Evolutionary conservation across 2,113 vertebrate species (phyloP), one percentile per base, ranked within the genome.

Genomic region (Cariama cristata): DNA sequence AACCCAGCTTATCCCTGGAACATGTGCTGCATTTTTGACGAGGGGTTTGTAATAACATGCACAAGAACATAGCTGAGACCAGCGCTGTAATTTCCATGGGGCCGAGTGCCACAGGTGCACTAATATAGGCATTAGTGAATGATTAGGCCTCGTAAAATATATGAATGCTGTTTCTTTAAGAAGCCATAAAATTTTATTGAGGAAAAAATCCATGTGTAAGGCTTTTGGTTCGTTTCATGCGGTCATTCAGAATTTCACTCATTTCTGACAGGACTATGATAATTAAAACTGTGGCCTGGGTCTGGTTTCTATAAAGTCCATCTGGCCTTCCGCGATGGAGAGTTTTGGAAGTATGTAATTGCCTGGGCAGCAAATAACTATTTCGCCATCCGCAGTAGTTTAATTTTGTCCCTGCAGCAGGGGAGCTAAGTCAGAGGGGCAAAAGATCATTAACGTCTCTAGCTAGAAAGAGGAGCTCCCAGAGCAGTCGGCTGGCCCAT

Each of bases 51-150:
- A 95, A 86, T 76, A 95, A 97, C 81, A 52, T 3, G 35, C 91
- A 30, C 32, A 16, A 47, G 91, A 63, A 63, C 30, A 1, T 14
- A 45, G 86, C 85, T 5, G 76, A 76, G 94, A 44, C 80, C 83
- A 3, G 68, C 2, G 88, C 90, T 74, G 93, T 86, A 94, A 94
- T 98, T 96, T 97, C 93, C 95, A 92, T 12, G 94, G 97, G 98
- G 91, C 87, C 71, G 81, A 90, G 92, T 91, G 97, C 97, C 98
- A 97, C 98, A 98, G 98, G 98, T 98, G 98, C 98, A 97, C 97
- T 96, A 91, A 94, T 96, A 97, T 40, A 90, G 93, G 97, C 97
- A 98, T 98, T 98, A 98, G 91, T 90, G 91, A 94, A 87, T 97
- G 96, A 98, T 98, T 98, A 98, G 96, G 79, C 82, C 74, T 85